Percentiles rank a stretch among this genome's conserved stretches.
Conservation (phyloP, 2,113 vertebrate species). For the Menura novaehollandiae region DNA sequence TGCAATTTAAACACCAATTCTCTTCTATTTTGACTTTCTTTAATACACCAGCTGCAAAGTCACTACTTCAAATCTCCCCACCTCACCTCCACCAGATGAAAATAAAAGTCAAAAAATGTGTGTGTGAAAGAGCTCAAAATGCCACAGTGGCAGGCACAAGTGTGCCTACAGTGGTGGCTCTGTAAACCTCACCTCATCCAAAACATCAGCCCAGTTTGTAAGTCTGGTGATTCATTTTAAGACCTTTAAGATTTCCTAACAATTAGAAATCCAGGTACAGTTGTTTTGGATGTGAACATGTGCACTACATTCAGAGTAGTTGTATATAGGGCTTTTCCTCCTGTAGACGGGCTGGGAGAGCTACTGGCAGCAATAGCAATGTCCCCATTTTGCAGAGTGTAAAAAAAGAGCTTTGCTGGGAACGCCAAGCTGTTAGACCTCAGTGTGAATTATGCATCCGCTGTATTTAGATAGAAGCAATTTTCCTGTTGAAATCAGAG, state of each 20-base stretch:
- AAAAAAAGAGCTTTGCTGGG: background rate
- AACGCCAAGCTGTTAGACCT: background rate
- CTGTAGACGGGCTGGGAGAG: background rate
- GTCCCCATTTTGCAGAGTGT: background rate
- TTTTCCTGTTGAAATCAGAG: slow-evolving; percentile 47
- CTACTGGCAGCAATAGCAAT: background rate
- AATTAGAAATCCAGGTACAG: background rate
- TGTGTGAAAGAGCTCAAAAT: background rate
- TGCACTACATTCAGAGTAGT: background rate
- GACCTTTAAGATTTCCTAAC: background rate
- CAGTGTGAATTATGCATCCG: slow-evolving; percentile 20
- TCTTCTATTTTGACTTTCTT: background rate
- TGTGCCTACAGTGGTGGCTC: background rate
- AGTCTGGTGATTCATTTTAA: background rate
- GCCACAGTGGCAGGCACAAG: background rate
- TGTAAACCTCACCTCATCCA: background rate
- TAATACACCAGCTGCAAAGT: background rate
- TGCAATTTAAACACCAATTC: background rate
- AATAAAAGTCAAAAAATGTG: background rate
- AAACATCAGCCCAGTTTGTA: background rate
- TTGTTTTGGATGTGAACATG: background rate
- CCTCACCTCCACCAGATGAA: background rate
- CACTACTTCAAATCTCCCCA: background rate
- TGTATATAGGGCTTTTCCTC: background rate
- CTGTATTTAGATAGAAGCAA: slow-evolving; percentile 36